Evolutionary conservation across 2,797 vertebrate species (phyloP), one percentile per base, ranked within the genome.

Genomic region (Hypotaenidia okinawae): DNA sequence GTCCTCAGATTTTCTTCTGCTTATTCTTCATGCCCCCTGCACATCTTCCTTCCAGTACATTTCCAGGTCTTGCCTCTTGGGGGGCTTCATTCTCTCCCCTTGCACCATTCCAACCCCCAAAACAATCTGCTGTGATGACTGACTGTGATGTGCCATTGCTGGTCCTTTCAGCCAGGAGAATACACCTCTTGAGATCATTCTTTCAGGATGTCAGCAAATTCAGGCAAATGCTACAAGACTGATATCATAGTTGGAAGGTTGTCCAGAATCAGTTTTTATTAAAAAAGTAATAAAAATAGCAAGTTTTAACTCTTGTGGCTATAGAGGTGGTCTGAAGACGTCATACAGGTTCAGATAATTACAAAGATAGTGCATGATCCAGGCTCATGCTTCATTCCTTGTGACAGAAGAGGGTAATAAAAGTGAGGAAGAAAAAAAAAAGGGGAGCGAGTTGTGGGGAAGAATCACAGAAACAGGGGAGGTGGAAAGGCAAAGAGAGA

Each of bases 211-310:
- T 94, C 88, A 84, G 90, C 89, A 93, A 90, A 96, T 91, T 91
- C 70, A 88, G 85, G 74, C 68, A 94, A 69, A 84, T 24, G 9
- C 91, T 77, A 52, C 58, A 37, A 64, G 84, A 67, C 85, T 96
- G 89, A 96, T 82, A 86, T 91, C 87, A 97, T 79, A 82, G 83
- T 84, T 96, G 94, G 93, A 90, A 94, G 62, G 49, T 41, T 91
- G 90, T 93, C 95, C 41, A 69, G 67, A 73, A 92, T 68, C 21
- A 62, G 70, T 47, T 95, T 88, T 83, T 83, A 94, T 80, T 1
- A 58, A 52, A 41, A 75, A 61, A 76, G 37, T 6, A 21, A 5
- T 24, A 24, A 33, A 9, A 7, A 11, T 15, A 21, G 8, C 2
- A 33, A 24, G 28, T 76, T 93, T 89, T 90, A 90, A 70, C 51